Evolutionary conservation across 2,113 vertebrate genomes (phyloP).

Genomic region (Hippocampus guttulatus): DNA sequence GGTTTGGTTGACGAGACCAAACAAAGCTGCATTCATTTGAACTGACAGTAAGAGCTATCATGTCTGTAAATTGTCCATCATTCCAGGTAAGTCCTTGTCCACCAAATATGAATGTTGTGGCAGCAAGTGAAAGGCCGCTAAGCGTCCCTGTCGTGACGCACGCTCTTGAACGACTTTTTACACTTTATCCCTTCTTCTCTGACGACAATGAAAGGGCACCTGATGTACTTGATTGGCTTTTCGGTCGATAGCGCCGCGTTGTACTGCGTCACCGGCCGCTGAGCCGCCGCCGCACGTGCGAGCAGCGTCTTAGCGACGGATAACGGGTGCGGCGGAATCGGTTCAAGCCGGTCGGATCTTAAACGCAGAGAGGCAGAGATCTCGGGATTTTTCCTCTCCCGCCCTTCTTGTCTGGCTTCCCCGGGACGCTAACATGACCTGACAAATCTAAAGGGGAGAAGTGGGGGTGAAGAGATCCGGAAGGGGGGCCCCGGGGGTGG

Average conservation of each 20-base stretch:
- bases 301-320: conserved; percentile 35
- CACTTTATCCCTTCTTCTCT: conserved; percentile 47
- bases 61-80: neutral
- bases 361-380: conserved; percentile 24
- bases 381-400: conserved; percentile 3
- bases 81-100: neutral
- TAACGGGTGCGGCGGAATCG: conserved; percentile 30
- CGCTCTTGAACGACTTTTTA: conserved; percentile 70
- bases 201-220: conserved; percentile 68
- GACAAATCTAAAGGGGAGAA: conserved; percentile 55
- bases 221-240: conserved; percentile 58
- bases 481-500: conserved; percentile 23
- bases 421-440: conserved; percentile 62
- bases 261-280: conserved; percentile 16
- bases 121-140: conserved; percentile 64
- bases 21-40: neutral
- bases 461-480: conserved; percentile 34
- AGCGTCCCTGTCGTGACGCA: conserved; percentile 67
- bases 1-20: neutral
- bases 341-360: conserved; percentile 39
- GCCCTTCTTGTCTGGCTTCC: conserved; percentile 26
- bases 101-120: conserved; percentile 30
- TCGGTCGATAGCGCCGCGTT: conserved; percentile 38
- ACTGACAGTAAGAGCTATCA: neutral
- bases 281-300: conserved; percentile 30